A percentile compares a stretch with the other conserved stretches of the same genome.
phyloP scores from a whole-genome alignment of 2,888 invertebrate species.

The Hymenopus coronatus region DNA sequence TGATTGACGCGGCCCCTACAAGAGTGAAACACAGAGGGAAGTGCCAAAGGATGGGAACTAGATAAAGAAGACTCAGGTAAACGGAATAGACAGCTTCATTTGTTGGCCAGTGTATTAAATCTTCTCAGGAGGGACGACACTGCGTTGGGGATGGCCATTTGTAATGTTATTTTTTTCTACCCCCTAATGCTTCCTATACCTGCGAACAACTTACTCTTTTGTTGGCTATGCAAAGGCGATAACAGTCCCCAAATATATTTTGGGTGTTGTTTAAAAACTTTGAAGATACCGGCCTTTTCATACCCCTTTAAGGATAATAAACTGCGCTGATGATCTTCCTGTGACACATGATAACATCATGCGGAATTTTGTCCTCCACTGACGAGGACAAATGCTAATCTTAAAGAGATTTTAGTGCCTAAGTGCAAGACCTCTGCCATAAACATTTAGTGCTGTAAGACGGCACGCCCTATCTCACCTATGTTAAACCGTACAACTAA shows the following conservation, averaged over 20 bases:
- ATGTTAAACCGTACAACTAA: no score
- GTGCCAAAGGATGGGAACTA: background rate
- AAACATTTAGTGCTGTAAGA: no score
- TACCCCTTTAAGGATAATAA: background rate
- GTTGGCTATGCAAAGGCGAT: background rate
- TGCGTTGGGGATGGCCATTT: background rate
- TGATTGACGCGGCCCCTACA: background rate
- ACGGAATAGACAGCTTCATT: background rate
- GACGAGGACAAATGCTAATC: no score
- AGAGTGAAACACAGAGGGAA: no score
- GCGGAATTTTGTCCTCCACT: background rate
- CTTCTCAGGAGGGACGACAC: background rate
- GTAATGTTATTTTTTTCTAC: background rate
- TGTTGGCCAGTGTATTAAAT: background rate
- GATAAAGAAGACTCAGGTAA: background rate
- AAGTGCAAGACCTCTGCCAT: no score
- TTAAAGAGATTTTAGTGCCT: no score
- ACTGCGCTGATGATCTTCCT: background rate
- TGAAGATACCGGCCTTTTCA: background rate
- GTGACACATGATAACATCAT: background rate
- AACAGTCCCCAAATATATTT: background rate
- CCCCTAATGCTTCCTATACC: background rate
- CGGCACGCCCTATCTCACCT: no score
- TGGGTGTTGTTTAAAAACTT: background rate
- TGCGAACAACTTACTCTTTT: background rate